Evolutionary conservation across 1,140 invertebrate species (phyloP).

Genomic region (Pinna nobilis): DNA sequence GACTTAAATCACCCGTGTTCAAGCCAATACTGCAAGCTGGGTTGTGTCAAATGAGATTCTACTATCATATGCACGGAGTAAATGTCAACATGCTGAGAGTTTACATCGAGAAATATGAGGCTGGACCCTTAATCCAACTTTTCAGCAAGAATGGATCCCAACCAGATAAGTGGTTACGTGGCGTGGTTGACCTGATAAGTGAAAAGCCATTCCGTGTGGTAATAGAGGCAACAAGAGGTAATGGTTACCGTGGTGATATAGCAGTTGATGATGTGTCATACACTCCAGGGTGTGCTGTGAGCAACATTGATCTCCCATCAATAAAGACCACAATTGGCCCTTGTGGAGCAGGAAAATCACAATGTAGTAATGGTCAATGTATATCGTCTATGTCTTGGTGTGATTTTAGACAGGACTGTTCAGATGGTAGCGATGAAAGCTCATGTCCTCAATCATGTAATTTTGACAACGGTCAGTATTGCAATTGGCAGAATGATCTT

Average conservation of each 20-base stretch:
- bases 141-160: constrained; percentile 54
- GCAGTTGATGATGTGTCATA: constrained; percentile 72
- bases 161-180: constrained; percentile 47
- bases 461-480: constrained; percentile 59
- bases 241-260: constrained; percentile 65
- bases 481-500: constrained; percentile 57
- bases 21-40: constrained; percentile 27
- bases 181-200: constrained; percentile 52
- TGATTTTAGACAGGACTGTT: constrained; percentile 81
- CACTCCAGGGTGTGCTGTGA: constrained; percentile 61
- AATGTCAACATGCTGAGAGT: constrained; percentile 62
- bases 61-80: constrained; percentile 71
- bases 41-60: constrained; percentile 72
- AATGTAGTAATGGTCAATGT: constrained; percentile 59
- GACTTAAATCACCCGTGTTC: constrained; percentile 76
- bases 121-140: constrained; percentile 43
- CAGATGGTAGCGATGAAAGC: constrained; percentile 58
- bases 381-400: constrained; percentile 73
- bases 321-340: constrained; percentile 49
- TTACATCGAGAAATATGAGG: constrained; percentile 56
- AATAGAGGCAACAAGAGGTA: constrained; percentile 60
- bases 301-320: constrained; percentile 39
- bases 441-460: constrained; percentile 54
- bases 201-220: constrained; percentile 62
- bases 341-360: constrained; percentile 58